phyloP scores from a whole-genome alignment of 2,797 vertebrate genomes.

The Hapalemur alaotrensis region DNA sequence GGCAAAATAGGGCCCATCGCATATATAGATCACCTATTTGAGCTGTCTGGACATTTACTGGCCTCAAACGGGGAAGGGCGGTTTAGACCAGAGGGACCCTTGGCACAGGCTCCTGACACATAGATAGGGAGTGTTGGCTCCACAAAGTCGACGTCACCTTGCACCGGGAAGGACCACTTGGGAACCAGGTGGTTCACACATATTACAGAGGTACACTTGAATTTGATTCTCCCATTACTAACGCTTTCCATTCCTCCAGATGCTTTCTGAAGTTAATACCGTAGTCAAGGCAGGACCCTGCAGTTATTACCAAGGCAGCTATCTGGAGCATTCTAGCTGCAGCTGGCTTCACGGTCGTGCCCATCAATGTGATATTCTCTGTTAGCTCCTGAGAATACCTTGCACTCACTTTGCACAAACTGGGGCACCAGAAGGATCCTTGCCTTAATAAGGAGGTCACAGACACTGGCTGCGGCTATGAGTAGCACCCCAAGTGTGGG shows the following conservation, averaged over 20 bases:
- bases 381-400: not conserved
- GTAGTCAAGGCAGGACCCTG: not conserved
- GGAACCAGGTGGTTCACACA: not conserved
- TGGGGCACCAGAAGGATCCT: not conserved
- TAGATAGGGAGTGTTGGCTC: not conserved
- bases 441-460: not conserved
- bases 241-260: not conserved
- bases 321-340: not conserved
- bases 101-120: not conserved
- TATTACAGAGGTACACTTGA: not conserved
- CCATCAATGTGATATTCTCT: rapidly evolving
- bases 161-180: not conserved
- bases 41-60: not conserved
- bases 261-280: not conserved
- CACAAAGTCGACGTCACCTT: rapidly evolving
- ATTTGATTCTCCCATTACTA: not conserved
- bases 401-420: not conserved
- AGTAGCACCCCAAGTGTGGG: no score
- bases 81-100: not conserved
- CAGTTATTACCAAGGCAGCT: not conserved
- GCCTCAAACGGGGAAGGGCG: not conserved
- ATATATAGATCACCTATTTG: not conserved
- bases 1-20: not conserved
- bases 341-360: not conserved
- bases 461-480: rapidly evolving